A percentile compares a stretch with the other conserved stretches of the same genome.
Evolutionary conservation across 2,888 invertebrate genomes (phyloP).

Genomic region (Tryphoninae sp.): DNA sequence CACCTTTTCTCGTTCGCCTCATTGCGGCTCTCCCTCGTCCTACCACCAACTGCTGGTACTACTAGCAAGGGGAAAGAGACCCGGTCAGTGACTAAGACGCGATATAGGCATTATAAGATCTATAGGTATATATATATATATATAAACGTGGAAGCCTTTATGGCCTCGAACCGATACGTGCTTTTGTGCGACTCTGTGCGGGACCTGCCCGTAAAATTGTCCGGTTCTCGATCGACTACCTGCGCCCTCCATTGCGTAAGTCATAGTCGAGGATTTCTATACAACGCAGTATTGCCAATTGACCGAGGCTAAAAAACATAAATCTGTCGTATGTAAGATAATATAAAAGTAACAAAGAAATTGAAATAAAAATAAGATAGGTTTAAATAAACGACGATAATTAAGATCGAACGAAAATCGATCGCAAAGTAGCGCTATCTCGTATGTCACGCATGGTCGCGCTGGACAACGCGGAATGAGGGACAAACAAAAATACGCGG

Average conservation of each 20-base stretch:
- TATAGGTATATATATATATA: background rate
- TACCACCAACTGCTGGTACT: conserved; percentile 40
- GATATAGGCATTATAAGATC: conserved; percentile 25
- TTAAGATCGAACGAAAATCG: too few species aligned
- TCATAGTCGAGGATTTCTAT: background rate
- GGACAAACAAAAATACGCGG: background rate
- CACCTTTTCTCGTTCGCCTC: conserved; percentile 46
- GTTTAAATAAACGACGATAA: background rate
- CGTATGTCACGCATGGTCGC: too few species aligned
- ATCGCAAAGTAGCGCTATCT: too few species aligned
- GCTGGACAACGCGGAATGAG: too few species aligned
- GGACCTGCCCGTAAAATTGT: background rate
- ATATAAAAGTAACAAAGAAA: background rate
- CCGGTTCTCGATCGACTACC: background rate
- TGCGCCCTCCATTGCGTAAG: conserved; percentile 8
- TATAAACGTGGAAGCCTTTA: conserved; percentile 5
- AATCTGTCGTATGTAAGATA: background rate
- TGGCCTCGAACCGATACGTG: background rate
- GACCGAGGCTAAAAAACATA: background rate
- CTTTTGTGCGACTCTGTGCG: background rate
- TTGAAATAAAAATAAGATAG: background rate
- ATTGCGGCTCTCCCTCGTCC: conserved; percentile 44
- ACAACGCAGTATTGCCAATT: background rate
- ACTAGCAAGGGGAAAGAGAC: conserved; percentile 16
- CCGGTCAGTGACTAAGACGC: conserved; percentile 25